Evolutionary conservation across 2,797 vertebrate species (phyloP).

Genomic region (Melopsittacus undulatus): DNA sequence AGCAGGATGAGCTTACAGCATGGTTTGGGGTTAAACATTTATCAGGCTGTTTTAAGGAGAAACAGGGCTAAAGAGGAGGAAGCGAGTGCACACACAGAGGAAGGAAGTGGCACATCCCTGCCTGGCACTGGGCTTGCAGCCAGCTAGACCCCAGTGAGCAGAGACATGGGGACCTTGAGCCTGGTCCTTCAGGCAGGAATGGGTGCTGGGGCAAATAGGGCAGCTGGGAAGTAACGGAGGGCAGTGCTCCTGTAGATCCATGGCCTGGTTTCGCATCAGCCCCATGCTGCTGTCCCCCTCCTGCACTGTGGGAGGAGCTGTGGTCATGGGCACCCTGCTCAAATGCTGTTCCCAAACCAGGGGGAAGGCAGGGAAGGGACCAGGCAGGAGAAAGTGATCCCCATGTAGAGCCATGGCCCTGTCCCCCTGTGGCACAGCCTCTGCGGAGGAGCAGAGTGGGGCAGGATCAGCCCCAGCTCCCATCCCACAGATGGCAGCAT

Average conservation of each 20-base stretch:
- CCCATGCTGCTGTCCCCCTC: not conserved
- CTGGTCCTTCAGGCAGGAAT: not conserved
- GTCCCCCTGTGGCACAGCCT: not conserved
- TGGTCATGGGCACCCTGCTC: accelerated
- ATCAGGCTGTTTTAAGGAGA: conserved; percentile 1
- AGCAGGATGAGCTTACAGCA: not conserved
- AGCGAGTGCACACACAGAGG: accelerated
- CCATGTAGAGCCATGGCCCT: not conserved
- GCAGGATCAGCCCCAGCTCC: not conserved
- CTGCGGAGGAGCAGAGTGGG: not conserved
- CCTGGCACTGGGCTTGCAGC: not conserved
- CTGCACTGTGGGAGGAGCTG: accelerated
- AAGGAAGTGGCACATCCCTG: not conserved
- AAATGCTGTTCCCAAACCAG: not conserved
- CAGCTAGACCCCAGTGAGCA: accelerated
- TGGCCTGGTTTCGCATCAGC: accelerated
- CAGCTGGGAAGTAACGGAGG: not conserved
- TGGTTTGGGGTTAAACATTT: not conserved
- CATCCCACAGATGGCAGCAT: accelerated
- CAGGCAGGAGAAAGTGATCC: not conserved
- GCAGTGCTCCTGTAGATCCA: not conserved
- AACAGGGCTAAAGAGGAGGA: not conserved
- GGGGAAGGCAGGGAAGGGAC: not conserved
- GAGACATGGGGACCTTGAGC: accelerated
- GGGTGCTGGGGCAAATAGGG: accelerated